phyloP scores from a whole-genome alignment of 2,797 vertebrate genomes.

The Centroberyx gerrardi region DNA sequence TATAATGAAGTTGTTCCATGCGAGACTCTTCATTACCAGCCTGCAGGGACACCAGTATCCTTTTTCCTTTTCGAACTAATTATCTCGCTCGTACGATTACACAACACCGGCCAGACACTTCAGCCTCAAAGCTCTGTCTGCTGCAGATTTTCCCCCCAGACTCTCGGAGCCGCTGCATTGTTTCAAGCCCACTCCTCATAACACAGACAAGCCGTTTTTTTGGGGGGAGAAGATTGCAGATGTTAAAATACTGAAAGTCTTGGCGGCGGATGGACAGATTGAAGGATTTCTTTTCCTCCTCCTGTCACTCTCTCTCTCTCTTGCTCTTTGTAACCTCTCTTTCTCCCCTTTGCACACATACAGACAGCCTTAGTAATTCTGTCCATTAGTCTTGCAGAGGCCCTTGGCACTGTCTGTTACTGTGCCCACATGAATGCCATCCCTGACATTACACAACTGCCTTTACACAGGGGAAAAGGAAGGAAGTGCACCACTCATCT shows the following conservation, averaged over 20 bases:
- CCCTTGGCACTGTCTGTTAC: conserved; percentile 33
- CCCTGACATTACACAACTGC: conserved; percentile 46
- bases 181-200: not conserved
- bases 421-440: conserved; percentile 23
- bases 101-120: not conserved
- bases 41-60: not conserved
- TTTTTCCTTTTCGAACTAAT: not conserved
- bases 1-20: not conserved
- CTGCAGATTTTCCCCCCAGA: not conserved
- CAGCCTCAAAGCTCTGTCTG: not conserved
- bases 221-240: not conserved
- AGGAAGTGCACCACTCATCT: conserved; percentile 13
- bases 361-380: not conserved
- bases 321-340: conserved; percentile 17
- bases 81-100: not conserved
- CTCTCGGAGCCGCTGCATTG: too few species aligned
- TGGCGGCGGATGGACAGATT: not conserved
- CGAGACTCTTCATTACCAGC: not conserved
- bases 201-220: not conserved
- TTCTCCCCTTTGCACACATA: not conserved
- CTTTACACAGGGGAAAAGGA: conserved; percentile 26
- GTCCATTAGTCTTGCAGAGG: conserved; percentile 50
- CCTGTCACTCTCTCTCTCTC: not conserved
- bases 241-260: not conserved
- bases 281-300: not conserved